Percentiles rank a stretch among this genome's conserved stretches.
These are phyloP conservation scores for Harpegnathos saltator DNA, from an alignment of 1,140 invertebrate genomes.

Conservation along the genomic window DNA sequence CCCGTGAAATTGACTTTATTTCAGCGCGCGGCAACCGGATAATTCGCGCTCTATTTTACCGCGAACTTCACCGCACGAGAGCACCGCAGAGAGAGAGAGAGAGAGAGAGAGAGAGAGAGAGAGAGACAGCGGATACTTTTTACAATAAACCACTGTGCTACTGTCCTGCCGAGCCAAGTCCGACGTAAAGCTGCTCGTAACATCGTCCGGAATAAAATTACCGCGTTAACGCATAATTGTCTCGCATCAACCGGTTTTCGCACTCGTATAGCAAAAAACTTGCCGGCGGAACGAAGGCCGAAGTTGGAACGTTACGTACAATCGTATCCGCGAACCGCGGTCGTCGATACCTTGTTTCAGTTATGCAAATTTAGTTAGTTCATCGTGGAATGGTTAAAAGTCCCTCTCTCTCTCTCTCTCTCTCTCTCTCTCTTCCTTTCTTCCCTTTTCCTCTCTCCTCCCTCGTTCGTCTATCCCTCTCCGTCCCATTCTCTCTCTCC, in stretches of 20 bases:
- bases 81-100: too few species aligned
- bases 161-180: too few species aligned
- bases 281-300: neutral
- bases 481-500: neutral
- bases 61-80: too few species aligned
- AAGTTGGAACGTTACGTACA: conserved; percentile 12
- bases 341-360: conserved; percentile 21
- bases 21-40: too few species aligned
- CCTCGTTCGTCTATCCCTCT: too few species aligned
- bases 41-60: too few species aligned
- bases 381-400: conserved; percentile 53
- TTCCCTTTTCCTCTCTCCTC: too few species aligned
- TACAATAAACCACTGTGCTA: too few species aligned
- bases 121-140: too few species aligned
- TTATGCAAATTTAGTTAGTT: conserved; percentile 50
- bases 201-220: neutral
- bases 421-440: too few species aligned
- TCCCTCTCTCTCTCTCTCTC: neutral
- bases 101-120: too few species aligned
- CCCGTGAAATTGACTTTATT: neutral
- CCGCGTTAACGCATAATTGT: neutral
- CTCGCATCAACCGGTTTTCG: neutral
- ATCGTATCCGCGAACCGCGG: conserved; percentile 6
- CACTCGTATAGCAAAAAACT: conserved; percentile 16
- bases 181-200: too few species aligned